A percentile compares a stretch with the other conserved stretches of the same genome.
These are phyloP conservation scores for Colaptes auratus DNA, from an alignment of 2,113 vertebrate species.

Conservation along the genomic window DNA sequence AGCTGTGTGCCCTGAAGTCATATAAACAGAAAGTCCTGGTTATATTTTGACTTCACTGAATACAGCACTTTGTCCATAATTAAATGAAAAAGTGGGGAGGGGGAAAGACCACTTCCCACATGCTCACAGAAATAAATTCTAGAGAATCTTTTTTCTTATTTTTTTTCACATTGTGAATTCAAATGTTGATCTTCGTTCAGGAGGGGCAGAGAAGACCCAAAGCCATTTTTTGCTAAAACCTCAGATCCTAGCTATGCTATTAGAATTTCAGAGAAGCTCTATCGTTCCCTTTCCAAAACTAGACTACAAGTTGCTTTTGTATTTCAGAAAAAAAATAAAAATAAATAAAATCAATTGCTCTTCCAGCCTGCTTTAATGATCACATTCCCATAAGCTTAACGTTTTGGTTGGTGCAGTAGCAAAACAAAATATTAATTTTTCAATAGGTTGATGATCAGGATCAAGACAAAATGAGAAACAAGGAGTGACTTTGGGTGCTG, in stretches of 20 bases:
- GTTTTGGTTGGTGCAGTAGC: not conserved
- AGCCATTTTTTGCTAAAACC: not conserved
- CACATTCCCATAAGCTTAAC: not conserved
- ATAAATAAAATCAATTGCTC: not conserved
- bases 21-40: not conserved
- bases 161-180: not conserved
- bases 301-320: not conserved
- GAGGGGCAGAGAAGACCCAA: not conserved
- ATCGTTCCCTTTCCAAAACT: not conserved
- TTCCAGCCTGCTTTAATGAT: not conserved
- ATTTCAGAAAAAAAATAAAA: not conserved
- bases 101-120: not conserved
- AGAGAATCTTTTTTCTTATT: not conserved
- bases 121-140: not conserved
- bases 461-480: conserved; percentile 1
- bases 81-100: not conserved
- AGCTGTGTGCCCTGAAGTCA: conserved; percentile 4
- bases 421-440: conserved; percentile 3
- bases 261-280: not conserved
- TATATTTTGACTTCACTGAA: not conserved
- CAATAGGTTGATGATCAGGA: not conserved
- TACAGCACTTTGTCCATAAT: not conserved
- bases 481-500: not conserved
- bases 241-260: not conserved
- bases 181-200: not conserved